phyloP scores from a whole-genome alignment of 1,140 invertebrate species.

The Psix sp. region DNA sequence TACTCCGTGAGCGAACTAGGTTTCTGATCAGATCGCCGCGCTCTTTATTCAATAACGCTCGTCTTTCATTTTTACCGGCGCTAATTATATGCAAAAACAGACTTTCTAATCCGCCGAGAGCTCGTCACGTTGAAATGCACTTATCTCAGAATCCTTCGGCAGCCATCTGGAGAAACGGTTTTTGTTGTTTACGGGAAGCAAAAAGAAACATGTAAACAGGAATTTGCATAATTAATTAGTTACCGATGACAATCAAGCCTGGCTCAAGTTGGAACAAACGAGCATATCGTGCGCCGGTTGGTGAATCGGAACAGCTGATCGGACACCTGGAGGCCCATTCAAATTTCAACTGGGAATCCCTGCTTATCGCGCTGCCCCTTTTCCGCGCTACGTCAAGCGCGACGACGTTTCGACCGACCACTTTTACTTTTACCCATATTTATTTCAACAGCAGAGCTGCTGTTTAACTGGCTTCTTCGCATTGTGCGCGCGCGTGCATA shows the following conservation, averaged over 20 bases:
- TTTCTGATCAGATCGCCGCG: constrained; percentile 12
- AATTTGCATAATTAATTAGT: too few species aligned
- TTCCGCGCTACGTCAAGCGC: constrained; percentile 45
- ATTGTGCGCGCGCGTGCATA: constrained; percentile 22
- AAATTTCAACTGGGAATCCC: constrained; percentile 30
- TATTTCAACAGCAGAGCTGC: constrained; percentile 32
- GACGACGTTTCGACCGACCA: constrained; percentile 41
- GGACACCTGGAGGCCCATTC: constrained; percentile 28
- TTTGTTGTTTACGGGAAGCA: too few species aligned
- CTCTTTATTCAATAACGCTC: constrained; percentile 10
- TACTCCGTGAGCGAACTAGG: constrained; percentile 27
- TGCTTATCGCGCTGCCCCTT: constrained; percentile 21
- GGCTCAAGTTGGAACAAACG: background rate
- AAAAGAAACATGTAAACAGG: too few species aligned
- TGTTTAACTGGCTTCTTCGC: constrained; percentile 22
- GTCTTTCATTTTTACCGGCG: too few species aligned
- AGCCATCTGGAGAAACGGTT: too few species aligned
- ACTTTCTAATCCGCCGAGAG: too few species aligned
- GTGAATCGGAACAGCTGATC: constrained; percentile 27
- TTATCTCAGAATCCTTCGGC: too few species aligned
- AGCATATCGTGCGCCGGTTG: background rate
- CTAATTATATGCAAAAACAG: too few species aligned
- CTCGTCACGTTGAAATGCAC: too few species aligned
- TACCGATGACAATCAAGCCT: background rate
- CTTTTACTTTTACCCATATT: constrained; percentile 52